Percentiles rank a stretch among this genome's conserved stretches.
Conservation (phyloP, 1,140 invertebrate species). For the Arion vulgaris region DNA sequence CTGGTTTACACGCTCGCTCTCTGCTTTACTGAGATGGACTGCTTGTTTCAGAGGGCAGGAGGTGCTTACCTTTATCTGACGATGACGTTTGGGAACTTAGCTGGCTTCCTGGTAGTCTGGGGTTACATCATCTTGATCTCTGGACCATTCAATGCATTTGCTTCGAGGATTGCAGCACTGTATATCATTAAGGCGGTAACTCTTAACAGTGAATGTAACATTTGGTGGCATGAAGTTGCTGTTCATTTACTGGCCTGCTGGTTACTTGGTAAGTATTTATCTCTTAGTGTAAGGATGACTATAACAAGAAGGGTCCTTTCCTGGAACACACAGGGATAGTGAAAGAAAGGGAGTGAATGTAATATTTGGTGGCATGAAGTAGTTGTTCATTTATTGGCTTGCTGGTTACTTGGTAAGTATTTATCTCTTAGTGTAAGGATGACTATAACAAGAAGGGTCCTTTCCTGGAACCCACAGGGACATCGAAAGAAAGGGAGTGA, state of each 20-base stretch:
- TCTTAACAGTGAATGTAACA: conserved; percentile 24
- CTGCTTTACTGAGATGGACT: conserved; percentile 95
- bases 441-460: too few relatives aligned
- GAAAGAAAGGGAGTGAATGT: conserved; percentile 31
- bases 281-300: too few relatives aligned
- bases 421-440: not conserved
- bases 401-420: conserved; percentile 42
- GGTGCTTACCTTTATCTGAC: conserved; percentile 96
- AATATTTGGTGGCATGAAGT: conserved; percentile 15
- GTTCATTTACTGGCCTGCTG: conserved; percentile 39
- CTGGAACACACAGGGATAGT: not conserved
- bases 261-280: conserved; percentile 40
- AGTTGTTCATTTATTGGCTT: conserved; percentile 35
- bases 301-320: too few relatives aligned
- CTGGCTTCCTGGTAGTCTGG: conserved; percentile 94
- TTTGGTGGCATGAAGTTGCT: conserved; percentile 10
- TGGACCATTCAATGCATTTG: conserved; percentile 75
- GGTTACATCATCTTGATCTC: conserved; percentile 80
- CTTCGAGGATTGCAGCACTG: conserved; percentile 40
- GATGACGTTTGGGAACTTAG: conserved; percentile 87
- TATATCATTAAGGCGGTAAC: conserved; percentile 44
- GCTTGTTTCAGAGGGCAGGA: conserved; percentile 91
- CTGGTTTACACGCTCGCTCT: conserved; percentile 75
- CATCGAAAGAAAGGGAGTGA: not conserved
- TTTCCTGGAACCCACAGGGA: too few relatives aligned